Percentiles rank a stretch among this genome's conserved stretches.
Conservation (phyloP, 2,888 invertebrate species). For the Tipula vernalis region DNA sequence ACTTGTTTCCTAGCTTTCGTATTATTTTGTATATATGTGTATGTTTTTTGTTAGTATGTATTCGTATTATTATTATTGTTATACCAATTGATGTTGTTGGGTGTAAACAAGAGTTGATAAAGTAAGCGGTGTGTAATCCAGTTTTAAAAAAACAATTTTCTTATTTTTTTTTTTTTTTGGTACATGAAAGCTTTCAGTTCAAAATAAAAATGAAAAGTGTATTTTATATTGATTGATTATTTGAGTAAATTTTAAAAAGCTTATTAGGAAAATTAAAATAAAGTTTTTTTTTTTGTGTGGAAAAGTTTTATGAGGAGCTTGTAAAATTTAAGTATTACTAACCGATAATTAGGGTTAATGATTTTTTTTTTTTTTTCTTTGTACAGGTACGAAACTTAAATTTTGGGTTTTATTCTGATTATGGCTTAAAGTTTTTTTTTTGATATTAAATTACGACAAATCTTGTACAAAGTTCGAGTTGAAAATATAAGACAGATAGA, state of each 20-base stretch:
- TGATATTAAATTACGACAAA: no score
- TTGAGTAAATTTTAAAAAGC: background rate
- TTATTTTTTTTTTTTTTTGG: background rate
- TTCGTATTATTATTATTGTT: background rate
- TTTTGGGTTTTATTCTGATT: no score
- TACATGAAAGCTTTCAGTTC: background rate
- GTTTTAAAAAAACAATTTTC: background rate
- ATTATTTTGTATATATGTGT: background rate
- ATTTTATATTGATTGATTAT: background rate
- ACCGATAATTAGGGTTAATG: no score
- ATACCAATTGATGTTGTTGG: background rate
- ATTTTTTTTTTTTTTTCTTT: no score
- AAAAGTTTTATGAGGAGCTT: no score
- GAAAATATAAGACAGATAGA: no score
- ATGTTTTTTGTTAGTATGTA: background rate
- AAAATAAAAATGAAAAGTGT: background rate
- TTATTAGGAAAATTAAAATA: background rate
- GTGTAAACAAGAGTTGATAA: background rate
- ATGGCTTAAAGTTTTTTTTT: no score
- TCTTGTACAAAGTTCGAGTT: no score
- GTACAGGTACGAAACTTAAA: no score
- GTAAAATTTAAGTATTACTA: no score
- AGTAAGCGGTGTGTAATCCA: background rate
- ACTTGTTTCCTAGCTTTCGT: background rate
- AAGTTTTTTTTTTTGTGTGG: background rate